Evolutionary conservation across 1,140 invertebrate species (phyloP).

Genomic region (Choristoneura fumiferana): DNA sequence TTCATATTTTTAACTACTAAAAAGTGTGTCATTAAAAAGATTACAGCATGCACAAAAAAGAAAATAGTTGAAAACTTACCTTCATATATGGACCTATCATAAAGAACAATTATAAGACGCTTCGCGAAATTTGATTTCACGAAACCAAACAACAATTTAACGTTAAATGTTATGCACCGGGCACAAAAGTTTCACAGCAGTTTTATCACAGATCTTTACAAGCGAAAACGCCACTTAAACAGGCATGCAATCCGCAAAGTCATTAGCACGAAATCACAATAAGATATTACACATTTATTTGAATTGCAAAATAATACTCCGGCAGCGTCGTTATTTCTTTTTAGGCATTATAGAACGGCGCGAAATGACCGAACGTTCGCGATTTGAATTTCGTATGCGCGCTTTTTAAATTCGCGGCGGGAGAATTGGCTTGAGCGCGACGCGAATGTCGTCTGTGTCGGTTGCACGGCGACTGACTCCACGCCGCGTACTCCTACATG

Average conservation of each 20-base stretch:
- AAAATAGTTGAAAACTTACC: constrained; percentile 53
- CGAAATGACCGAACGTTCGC: constrained; percentile 34
- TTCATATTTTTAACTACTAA: too few species aligned
- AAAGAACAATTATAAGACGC: constrained; percentile 65
- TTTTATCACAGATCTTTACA: constrained; percentile 67
- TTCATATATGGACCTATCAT: constrained; percentile 78
- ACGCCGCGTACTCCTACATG: constrained; percentile 57
- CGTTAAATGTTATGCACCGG: constrained; percentile 45
- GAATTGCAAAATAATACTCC: constrained; percentile 21
- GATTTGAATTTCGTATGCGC: constrained; percentile 33
- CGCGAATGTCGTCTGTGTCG: constrained; percentile 56
- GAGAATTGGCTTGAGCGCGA: constrained; percentile 53
- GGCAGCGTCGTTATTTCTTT: constrained; percentile 55
- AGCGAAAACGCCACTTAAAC: constrained; percentile 47
- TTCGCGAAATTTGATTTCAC: constrained; percentile 71
- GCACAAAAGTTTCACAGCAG: constrained; percentile 56
- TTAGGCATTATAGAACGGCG: constrained; percentile 63
- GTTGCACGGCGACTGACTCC: constrained; percentile 65
- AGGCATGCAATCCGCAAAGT: constrained; percentile 47
- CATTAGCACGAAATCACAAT: constrained; percentile 53
- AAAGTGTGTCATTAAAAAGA: not conserved
- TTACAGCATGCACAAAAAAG: not conserved
- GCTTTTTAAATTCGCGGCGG: constrained; percentile 60
- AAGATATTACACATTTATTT: constrained; percentile 47
- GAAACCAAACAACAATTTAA: constrained; percentile 46